Conservation (phyloP, 2,888 invertebrate species). For the Pristionchus maxplancki region DNA sequence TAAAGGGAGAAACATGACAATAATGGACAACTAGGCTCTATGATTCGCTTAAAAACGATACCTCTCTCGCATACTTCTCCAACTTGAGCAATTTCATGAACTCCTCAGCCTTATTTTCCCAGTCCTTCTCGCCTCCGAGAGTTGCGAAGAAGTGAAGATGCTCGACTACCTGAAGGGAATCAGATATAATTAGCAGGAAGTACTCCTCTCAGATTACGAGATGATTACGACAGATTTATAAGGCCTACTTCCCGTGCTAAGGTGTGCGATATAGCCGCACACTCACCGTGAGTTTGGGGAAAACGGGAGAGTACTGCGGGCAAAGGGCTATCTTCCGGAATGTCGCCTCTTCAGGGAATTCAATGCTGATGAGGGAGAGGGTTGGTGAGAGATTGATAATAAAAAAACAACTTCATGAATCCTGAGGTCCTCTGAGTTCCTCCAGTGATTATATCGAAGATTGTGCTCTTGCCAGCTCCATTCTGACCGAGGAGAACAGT, state of each 20-base stretch:
- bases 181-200: too few species aligned
- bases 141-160: background rate
- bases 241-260: too few species aligned
- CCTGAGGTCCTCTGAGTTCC: constrained; percentile 64
- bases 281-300: background rate
- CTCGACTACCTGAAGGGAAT: background rate
- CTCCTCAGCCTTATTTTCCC: background rate
- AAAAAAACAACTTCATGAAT: background rate
- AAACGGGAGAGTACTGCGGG: background rate
- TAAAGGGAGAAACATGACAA: background rate
- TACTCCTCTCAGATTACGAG: too few species aligned
- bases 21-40: too few species aligned
- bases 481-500: constrained; percentile 76
- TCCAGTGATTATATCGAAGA: constrained; percentile 66
- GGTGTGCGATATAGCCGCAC: background rate
- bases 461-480: constrained; percentile 75
- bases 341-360: background rate
- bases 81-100: background rate
- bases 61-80: background rate
- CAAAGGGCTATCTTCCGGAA: background rate
- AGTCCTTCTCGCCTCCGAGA: background rate
- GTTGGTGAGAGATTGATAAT: too few species aligned
- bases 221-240: too few species aligned
- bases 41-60: background rate
- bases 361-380: background rate